Conservation (phyloP, 2,888 invertebrate species). For the Acronicta leporina region DNA sequence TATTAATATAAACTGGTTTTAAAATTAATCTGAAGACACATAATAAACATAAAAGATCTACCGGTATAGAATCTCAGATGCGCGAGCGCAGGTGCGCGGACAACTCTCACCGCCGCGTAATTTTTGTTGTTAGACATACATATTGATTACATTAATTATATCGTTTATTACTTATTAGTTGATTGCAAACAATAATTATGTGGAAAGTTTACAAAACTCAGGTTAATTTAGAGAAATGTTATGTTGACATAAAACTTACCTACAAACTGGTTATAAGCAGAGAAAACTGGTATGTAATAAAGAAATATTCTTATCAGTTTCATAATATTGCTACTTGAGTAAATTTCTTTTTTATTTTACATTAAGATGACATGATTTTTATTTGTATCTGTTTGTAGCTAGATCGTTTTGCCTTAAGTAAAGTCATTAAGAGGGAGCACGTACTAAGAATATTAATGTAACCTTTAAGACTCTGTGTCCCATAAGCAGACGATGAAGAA, state of each 20-base stretch:
- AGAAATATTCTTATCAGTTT: too few relatives aligned
- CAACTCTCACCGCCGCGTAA: slow-evolving; percentile 40
- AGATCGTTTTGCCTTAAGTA: too few relatives aligned
- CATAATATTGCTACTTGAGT: background rate
- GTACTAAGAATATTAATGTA: too few relatives aligned
- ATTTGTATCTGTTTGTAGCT: too few relatives aligned
- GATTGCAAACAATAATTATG: slow-evolving; percentile 12
- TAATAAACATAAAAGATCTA: slow-evolving; percentile 9
- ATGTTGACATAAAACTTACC: background rate
- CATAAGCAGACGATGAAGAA: too few relatives aligned
- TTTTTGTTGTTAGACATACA: slow-evolving; percentile 31
- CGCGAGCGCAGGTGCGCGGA: slow-evolving; percentile 31
- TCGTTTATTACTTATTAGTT: slow-evolving; percentile 24
- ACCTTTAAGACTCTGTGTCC: too few relatives aligned
- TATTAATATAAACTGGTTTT: too few relatives aligned
- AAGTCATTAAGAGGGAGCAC: too few relatives aligned
- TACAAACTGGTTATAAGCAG: too few relatives aligned
- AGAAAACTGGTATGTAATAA: too few relatives aligned
- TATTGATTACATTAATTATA: slow-evolving; percentile 37
- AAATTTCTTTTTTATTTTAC: too few relatives aligned
- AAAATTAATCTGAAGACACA: background rate
- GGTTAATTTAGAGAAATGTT: slow-evolving; percentile 8
- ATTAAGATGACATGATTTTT: too few relatives aligned
- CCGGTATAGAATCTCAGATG: slow-evolving; percentile 15
- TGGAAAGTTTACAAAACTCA: slow-evolving; percentile 1